phyloP scores from a whole-genome alignment of 2,797 vertebrate species.

The Parambassis ranga region DNA sequence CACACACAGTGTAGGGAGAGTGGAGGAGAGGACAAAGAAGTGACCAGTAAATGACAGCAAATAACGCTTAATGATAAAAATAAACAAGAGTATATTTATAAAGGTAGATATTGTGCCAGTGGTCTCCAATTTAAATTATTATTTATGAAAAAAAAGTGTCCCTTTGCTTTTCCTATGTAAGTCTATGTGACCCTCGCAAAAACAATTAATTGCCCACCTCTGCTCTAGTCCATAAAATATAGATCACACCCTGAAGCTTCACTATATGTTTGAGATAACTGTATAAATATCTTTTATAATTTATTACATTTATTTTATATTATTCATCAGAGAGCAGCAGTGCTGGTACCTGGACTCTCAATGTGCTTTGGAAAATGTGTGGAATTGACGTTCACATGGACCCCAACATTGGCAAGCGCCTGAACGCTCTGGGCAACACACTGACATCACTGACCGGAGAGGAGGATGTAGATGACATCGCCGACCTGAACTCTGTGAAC shows the following conservation, averaged over 20 bases:
- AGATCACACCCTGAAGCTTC: slow-evolving; percentile 15
- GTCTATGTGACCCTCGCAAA: too few species aligned
- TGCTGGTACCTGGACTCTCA: slow-evolving; percentile 98
- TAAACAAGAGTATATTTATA: too few species aligned
- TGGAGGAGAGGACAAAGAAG: too few species aligned
- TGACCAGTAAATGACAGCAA: too few species aligned
- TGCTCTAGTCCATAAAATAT: slow-evolving; percentile 32
- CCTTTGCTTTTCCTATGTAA: too few species aligned
- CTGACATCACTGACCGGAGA: slow-evolving; percentile 96
- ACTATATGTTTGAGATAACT: slow-evolving; percentile 6
- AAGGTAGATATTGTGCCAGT: too few species aligned
- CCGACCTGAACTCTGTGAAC: slow-evolving; percentile 92
- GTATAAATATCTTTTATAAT: slow-evolving; percentile 14
- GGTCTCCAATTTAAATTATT: too few species aligned
- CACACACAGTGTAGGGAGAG: too few species aligned
- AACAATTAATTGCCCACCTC: too few species aligned
- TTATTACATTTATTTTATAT: slow-evolving; percentile 14
- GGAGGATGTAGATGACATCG: slow-evolving; percentile 93
- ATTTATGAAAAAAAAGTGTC: too few species aligned
- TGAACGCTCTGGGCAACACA: slow-evolving; percentile 96
- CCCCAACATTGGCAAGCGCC: slow-evolving; percentile 96
- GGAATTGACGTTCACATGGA: slow-evolving; percentile 99
- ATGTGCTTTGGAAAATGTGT: slow-evolving; percentile 99
- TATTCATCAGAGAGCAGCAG: slow-evolving; percentile 98
- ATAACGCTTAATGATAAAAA: too few species aligned